Evolutionary conservation across 1,140 invertebrate species (phyloP), one percentile per base, ranked within the genome.

Genomic region (Saccostrea echinata): DNA sequence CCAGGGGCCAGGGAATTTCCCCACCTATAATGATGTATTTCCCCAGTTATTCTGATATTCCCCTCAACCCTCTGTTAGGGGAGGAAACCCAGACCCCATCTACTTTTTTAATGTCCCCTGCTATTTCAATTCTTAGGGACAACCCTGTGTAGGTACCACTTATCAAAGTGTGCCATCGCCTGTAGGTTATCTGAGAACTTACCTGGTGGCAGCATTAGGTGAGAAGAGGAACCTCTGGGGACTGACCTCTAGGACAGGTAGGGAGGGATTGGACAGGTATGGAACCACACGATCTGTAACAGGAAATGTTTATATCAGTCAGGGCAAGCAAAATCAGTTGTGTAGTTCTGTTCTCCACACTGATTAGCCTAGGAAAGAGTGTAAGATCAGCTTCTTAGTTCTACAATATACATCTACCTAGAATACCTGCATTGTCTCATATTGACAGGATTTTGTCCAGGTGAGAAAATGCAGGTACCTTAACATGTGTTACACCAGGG

Each of bases 241-340:
- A 9, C 35, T 71, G 24, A 91, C 85, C 80, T 93, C 92, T 57
- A 93, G 84, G 1, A 91, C 92, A 84, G 92, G 92, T 30, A 93
- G 84, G 6, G 85, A 71, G 64, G 88, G 82, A 9, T 84, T 51
- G 13, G 52, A 84, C 51, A 92, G 87, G 86, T 90, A 91, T 11
- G 92, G 90, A 18, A 90, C 87, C n/a, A 92, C 90, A 85, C 88
- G 88, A 12, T 89, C 92, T 92, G 90, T 24, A 91, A 89, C 87
- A 87, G 18, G 88, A 84, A 82, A 82, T 76, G 27, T 80, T 16
- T 9, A 33, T 43, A 61, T n/a, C 24, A 16, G 16, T 76, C 68
- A 33, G 30, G 24, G 11, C 24, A 33, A 12, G 3, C 27, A 76
- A 76, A 76, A 24, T 68, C 64, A 68, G n/a, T 11, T 24, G 53